Evolutionary conservation across 2,797 vertebrate species (phyloP).

Genomic region (Knipowitschia caucasica): DNA sequence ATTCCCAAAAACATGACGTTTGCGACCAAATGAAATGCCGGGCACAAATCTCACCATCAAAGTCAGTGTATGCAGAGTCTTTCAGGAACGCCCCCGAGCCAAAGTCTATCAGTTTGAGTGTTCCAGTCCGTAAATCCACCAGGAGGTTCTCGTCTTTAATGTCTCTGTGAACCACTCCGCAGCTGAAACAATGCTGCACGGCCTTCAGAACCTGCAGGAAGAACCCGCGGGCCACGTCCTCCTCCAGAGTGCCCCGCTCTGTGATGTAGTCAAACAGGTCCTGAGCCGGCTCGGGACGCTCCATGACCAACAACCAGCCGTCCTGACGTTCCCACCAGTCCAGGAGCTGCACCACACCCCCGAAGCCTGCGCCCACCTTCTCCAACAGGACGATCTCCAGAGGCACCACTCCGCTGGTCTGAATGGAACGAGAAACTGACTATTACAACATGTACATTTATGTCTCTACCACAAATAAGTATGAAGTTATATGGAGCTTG

Average conservation of each 20-base stretch:
- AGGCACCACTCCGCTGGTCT: constrained; percentile 88
- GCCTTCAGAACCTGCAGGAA: constrained; percentile 94
- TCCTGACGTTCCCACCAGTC: constrained; percentile 95
- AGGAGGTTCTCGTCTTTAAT: constrained; percentile 98
- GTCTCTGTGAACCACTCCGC: constrained; percentile 93
- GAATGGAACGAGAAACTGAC: background rate
- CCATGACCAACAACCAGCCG: constrained; percentile 93
- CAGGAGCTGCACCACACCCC: constrained; percentile 91
- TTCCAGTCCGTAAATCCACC: constrained; percentile 89
- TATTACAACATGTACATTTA: background rate
- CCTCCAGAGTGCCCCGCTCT: constrained; percentile 91
- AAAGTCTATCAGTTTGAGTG: constrained; percentile 97
- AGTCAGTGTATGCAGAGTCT: constrained; percentile 98
- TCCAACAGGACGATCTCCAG: constrained; percentile 93
- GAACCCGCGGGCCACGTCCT: constrained; percentile 88
- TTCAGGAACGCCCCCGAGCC: constrained; percentile 95
- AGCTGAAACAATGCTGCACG: constrained; percentile 91
- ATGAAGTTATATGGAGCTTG: too few species aligned
- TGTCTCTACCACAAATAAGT: too few species aligned
- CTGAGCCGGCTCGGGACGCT: constrained; percentile 91
- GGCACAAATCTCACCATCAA: constrained; percentile 80
- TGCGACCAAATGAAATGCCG: background rate
- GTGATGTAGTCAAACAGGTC: constrained; percentile 98
- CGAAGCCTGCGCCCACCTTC: constrained; percentile 90
- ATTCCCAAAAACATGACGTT: background rate